These are phyloP conservation scores for Scelioninae gen. 1 DNA, from an alignment of 2,888 invertebrate species.

Conservation along the genomic window DNA sequence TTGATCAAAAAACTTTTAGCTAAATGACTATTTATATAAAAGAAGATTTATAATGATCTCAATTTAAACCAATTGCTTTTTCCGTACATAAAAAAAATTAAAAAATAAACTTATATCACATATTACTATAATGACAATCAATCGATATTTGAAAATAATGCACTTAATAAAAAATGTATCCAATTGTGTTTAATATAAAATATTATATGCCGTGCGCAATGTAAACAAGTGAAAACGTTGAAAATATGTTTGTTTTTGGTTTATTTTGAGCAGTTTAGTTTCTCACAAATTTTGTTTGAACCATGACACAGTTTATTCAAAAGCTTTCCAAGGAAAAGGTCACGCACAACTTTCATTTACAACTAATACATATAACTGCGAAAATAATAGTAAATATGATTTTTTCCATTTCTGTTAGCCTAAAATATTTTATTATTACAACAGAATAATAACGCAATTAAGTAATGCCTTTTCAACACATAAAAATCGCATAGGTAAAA, in stretches of 20 bases:
- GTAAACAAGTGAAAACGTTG: neutral
- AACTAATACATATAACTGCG: constrained; percentile 2
- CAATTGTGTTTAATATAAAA: neutral
- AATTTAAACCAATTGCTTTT: constrained; percentile 40
- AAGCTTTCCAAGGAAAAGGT: constrained; percentile 20
- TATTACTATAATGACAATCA: constrained; percentile 11
- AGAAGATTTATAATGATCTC: constrained; percentile 46
- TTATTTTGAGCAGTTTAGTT: neutral
- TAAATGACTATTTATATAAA: constrained; percentile 50
- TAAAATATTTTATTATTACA: neutral
- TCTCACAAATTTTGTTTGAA: constrained; percentile 9
- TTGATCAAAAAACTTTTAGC: constrained; percentile 54
- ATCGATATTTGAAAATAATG: constrained; percentile 30
- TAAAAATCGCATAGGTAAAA: neutral
- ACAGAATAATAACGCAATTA: neutral
- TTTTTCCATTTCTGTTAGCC: neutral
- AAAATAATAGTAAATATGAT: constrained; percentile 11
- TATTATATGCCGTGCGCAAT: neutral
- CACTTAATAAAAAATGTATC: neutral
- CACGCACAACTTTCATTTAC: constrained; percentile 15
- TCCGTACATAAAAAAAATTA: constrained; percentile 39
- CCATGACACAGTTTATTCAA: constrained; percentile 30
- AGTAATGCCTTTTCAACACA: neutral
- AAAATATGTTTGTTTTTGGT: no score
- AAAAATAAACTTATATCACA: constrained; percentile 22